phyloP scores from a whole-genome alignment of 2,888 invertebrate genomes.

The Syrista parreyssii region DNA sequence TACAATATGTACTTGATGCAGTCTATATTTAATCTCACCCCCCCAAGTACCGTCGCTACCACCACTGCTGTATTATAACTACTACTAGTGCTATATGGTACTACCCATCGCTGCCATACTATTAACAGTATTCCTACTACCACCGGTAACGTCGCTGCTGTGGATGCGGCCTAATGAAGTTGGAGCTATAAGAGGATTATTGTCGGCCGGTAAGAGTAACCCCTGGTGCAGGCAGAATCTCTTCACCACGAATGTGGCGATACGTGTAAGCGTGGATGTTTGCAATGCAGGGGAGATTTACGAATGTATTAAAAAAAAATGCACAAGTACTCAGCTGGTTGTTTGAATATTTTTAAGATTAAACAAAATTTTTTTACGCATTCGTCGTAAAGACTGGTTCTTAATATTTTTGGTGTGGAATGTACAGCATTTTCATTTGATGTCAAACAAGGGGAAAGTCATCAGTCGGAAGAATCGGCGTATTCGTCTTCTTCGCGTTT shows the following conservation, averaged over 20 bases:
- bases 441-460: background rate
- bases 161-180: constrained; percentile 45
- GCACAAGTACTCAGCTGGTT: background rate
- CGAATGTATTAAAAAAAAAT: constrained; percentile 21
- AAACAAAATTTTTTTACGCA: background rate
- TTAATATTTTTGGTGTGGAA: background rate
- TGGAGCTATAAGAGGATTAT: constrained; percentile 54
- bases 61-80: constrained; percentile 3
- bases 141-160: constrained; percentile 7
- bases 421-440: background rate
- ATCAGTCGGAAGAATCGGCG: background rate
- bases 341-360: background rate
- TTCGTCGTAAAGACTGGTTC: background rate
- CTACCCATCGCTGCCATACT: background rate
- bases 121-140: background rate
- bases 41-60: constrained; percentile 21
- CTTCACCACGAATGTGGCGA: background rate
- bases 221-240: constrained; percentile 24
- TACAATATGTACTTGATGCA: constrained; percentile 31
- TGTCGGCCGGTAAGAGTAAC: constrained; percentile 27
- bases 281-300: constrained; percentile 29
- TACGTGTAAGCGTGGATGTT: constrained; percentile 8
- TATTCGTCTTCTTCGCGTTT: background rate
- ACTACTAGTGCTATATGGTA: background rate
- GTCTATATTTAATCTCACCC: constrained; percentile 41